Conservation (phyloP, 2,113 vertebrate genomes). For the Peromyscus polionotus region DNA sequence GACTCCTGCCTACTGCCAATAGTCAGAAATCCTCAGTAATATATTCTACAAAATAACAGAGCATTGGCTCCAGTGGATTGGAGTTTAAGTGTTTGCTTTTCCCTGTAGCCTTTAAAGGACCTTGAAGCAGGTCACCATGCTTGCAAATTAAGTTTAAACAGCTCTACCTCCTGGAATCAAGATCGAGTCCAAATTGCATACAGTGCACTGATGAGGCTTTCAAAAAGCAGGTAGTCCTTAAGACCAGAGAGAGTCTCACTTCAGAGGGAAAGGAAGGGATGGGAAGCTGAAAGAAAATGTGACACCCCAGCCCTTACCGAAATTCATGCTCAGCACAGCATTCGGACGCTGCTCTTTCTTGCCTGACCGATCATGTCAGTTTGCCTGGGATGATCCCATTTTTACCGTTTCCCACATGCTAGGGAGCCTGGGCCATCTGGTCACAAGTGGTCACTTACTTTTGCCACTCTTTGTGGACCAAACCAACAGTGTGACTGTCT, state of each 20-base stretch:
- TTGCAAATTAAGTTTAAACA: not conserved
- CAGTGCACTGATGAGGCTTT: not conserved
- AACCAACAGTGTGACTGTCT: constrained; percentile 63
- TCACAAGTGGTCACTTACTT: not conserved
- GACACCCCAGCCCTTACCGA: not conserved
- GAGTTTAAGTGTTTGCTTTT: not conserved
- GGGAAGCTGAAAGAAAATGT: not conserved
- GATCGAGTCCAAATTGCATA: not conserved
- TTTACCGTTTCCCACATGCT: not conserved
- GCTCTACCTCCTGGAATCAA: not conserved
- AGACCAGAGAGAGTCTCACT: not conserved
- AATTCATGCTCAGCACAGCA: not conserved
- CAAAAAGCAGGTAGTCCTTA: not conserved
- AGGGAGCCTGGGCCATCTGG: not conserved
- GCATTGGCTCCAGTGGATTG: not conserved
- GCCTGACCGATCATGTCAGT: not conserved
- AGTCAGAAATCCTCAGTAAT: not conserved
- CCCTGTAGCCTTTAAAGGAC: not conserved
- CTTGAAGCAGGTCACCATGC: not conserved
- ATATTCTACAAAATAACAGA: not conserved
- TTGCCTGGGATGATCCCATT: not conserved
- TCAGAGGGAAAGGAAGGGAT: not conserved
- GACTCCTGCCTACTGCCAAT: not conserved
- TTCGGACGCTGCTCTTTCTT: not conserved
- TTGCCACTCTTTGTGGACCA: constrained; percentile 38